These are phyloP conservation scores for Cuculus canorus DNA, from an alignment of 2,797 vertebrate species.

Conservation along the genomic window DNA sequence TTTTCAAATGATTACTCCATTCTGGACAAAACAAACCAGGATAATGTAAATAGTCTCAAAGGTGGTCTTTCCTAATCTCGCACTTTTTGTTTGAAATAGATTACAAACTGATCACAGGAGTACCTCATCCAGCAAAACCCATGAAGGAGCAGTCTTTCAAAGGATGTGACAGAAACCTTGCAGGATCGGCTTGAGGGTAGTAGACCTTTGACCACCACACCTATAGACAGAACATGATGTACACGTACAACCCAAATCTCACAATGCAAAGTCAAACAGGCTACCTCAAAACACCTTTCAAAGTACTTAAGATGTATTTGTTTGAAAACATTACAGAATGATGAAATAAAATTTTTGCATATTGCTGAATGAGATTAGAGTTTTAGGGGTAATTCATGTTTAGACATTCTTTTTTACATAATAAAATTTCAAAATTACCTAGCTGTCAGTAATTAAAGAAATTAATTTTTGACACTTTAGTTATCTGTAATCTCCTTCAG, in stretches of 20 bases:
- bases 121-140: background rate
- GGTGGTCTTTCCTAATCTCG: background rate
- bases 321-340: background rate
- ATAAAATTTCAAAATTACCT: background rate
- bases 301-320: background rate
- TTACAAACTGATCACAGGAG: background rate
- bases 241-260: background rate
- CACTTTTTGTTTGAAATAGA: background rate
- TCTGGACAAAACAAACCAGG: background rate
- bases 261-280: background rate
- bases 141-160: background rate
- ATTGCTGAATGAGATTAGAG: background rate
- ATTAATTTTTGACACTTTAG: background rate
- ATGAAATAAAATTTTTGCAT: background rate
- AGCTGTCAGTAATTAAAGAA: background rate
- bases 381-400: background rate
- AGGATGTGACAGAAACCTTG: background rate
- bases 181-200: background rate
- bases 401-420: background rate
- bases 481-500: background rate
- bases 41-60: background rate
- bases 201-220: background rate
- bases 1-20: background rate
- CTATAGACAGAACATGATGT: background rate
- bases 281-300: background rate